Evolutionary conservation across 1,140 invertebrate genomes (phyloP).

Genomic region (Cyrtorhinus lividipennis): DNA sequence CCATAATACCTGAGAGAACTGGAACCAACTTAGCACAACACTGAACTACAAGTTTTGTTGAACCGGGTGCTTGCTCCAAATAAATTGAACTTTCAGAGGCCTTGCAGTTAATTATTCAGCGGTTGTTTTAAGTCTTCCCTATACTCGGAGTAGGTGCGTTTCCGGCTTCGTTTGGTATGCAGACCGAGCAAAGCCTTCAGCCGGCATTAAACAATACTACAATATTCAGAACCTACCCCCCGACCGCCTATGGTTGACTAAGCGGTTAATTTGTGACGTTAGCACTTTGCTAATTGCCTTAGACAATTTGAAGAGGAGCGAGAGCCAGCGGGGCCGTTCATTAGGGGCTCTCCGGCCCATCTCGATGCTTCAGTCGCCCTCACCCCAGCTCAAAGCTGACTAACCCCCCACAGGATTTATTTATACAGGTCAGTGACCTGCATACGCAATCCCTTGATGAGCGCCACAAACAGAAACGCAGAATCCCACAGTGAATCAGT

Average conservation of each 20-base stretch:
- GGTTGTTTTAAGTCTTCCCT: neutral
- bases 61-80: no score
- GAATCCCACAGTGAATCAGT: no score
- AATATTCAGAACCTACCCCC: neutral
- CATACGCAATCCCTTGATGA: constrained; percentile 5
- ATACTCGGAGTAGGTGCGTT: neutral
- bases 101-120: no score
- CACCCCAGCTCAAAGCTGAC: neutral
- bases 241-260: constrained; percentile 8
- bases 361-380: neutral
- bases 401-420: neutral
- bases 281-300: constrained; percentile 16
- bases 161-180: neutral
- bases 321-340: neutral
- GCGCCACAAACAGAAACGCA: neutral
- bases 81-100: no score
- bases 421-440: constrained; percentile 6
- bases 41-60: no score
- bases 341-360: constrained; percentile 3
- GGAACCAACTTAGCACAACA: no score
- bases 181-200: neutral
- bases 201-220: constrained; percentile 11
- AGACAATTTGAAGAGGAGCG: constrained; percentile 12
- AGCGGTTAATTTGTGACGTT: constrained; percentile 16
- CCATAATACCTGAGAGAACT: no score